Evolutionary conservation across 2,113 vertebrate genomes (phyloP).

Genomic region (Mus spicilegus): DNA sequence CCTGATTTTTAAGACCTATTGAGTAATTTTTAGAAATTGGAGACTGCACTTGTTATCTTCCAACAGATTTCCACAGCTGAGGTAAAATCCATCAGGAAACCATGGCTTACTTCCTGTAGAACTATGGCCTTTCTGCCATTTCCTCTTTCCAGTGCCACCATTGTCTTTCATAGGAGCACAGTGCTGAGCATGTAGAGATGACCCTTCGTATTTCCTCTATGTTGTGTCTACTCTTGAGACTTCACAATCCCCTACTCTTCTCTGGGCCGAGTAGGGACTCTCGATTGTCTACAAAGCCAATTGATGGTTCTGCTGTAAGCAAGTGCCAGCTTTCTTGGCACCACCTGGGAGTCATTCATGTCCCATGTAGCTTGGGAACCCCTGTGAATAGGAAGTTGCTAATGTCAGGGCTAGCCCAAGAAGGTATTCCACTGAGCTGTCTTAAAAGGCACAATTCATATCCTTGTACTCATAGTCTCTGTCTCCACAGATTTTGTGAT

Average conservation of each 20-base stretch:
- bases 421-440: not conserved
- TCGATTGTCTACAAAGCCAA: not conserved
- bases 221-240: not conserved
- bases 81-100: not conserved
- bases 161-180: not conserved
- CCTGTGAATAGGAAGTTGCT: not conserved
- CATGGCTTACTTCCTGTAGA: not conserved
- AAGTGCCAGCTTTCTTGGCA: not conserved
- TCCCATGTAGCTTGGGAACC: not conserved
- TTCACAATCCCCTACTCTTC: not conserved
- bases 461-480: not conserved
- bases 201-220: not conserved
- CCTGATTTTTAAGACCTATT: slow-evolving; percentile 40
- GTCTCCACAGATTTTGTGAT: not conserved
- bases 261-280: not conserved
- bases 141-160: not conserved
- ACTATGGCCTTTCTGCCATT: not conserved
- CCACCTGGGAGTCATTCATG: not conserved
- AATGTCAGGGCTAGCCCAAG: not conserved
- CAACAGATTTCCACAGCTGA: not conserved
- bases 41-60: not conserved
- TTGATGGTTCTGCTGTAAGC: not conserved
- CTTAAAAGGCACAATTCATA: not conserved
- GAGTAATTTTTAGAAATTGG: not conserved
- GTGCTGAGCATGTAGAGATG: not conserved